Conservation (phyloP, 2,113 vertebrate species). For the Eira barbara region DNA sequence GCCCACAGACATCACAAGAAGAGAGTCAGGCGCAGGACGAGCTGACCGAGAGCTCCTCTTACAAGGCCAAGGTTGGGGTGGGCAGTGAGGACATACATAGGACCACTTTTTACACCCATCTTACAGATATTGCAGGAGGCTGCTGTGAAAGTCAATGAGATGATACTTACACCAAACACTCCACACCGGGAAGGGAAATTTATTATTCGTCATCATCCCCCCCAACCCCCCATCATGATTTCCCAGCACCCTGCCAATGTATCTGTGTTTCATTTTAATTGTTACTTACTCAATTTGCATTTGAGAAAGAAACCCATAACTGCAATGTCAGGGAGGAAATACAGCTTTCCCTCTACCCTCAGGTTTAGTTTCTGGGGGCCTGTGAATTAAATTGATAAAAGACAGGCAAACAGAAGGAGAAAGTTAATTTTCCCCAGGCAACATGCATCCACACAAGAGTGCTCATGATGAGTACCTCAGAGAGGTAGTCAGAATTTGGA, state of each 20-base stretch:
- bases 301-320: background rate
- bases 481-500: background rate
- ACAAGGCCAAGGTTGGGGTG: background rate
- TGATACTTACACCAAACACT: background rate
- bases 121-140: background rate
- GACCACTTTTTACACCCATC: background rate
- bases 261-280: background rate
- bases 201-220: background rate
- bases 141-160: background rate
- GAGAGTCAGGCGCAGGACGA: rapidly evolving
- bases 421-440: background rate
- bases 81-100: background rate
- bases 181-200: background rate
- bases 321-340: background rate
- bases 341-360: background rate
- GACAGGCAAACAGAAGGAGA: background rate
- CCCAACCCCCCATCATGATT: background rate
- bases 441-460: background rate
- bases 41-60: background rate
- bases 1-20: background rate
- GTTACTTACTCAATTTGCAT: background rate
- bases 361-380: background rate
- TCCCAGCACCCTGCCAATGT: background rate
- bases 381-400: background rate
- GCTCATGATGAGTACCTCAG: background rate